These are phyloP conservation scores for Microcaecilia unicolor DNA, from an alignment of 2,797 vertebrate species.

Conservation along the genomic window DNA sequence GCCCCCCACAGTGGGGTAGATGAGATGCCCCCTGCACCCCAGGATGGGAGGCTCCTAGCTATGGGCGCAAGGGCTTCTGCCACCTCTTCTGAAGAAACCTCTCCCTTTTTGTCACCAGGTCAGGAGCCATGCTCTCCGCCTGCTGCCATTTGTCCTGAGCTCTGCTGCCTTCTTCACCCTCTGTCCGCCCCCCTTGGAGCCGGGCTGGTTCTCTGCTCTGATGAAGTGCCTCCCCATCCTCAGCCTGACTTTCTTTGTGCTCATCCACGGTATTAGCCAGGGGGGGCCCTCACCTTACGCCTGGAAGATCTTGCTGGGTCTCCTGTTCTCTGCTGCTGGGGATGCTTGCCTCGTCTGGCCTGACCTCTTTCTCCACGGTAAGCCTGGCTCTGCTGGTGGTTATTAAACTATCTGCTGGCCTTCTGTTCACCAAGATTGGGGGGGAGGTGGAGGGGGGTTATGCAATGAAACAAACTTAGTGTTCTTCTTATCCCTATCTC, in stretches of 20 bases:
- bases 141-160: constrained; percentile 28
- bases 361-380: constrained; percentile 49
- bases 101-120: not conserved
- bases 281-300: constrained; percentile 17
- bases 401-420: too few relatives aligned
- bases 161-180: constrained; percentile 54
- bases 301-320: constrained; percentile 53
- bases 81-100: not conserved
- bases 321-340: constrained; percentile 64
- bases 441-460: too few relatives aligned
- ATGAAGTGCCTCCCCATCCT: constrained; percentile 64
- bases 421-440: not conserved
- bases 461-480: not conserved
- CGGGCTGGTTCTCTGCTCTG: constrained; percentile 44
- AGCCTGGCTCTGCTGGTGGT: not conserved
- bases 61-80: too few relatives aligned
- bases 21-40: not conserved
- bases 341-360: constrained; percentile 75
- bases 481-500: too few relatives aligned
- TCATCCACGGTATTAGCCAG: constrained; percentile 23
- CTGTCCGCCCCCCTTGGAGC: constrained; percentile 48
- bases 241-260: constrained; percentile 47
- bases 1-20: too few relatives aligned
- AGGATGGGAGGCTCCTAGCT: too few relatives aligned
- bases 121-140: not conserved